These are phyloP conservation scores for Anomalospiza imberbis DNA, from an alignment of 2,797 vertebrate genomes.

Conservation along the genomic window DNA sequence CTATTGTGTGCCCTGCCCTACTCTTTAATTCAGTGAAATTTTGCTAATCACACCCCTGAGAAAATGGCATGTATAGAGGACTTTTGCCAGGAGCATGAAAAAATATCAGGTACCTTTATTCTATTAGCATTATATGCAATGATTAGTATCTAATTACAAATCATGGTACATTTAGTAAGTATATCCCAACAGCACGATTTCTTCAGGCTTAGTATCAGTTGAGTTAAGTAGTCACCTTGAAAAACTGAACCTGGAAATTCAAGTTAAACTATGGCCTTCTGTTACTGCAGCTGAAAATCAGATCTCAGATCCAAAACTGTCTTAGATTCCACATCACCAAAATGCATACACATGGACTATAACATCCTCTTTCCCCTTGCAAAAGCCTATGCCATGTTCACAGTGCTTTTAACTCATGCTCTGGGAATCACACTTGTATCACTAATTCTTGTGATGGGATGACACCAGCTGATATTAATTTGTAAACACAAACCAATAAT, in stretches of 20 bases:
- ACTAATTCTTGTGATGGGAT: not conserved
- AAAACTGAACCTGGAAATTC: not conserved
- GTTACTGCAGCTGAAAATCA: not conserved
- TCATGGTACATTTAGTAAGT: not conserved
- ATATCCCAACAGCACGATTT: not conserved
- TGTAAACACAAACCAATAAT: not conserved
- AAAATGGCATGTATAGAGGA: not conserved
- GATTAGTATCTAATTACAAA: constrained; percentile 23
- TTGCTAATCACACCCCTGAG: not conserved
- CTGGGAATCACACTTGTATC: not conserved
- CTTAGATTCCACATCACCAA: not conserved
- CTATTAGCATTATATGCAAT: constrained; percentile 18
- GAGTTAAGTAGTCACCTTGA: not conserved
- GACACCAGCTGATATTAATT: not conserved
- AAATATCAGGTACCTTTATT: constrained; percentile 5
- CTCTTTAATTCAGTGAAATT: not conserved
- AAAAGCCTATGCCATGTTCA: not conserved
- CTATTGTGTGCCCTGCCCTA: not conserved
- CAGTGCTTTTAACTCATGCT: not conserved
- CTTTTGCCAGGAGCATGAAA: not conserved
- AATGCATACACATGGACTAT: not conserved
- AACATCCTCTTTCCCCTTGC: not conserved
- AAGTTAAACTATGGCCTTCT: not conserved
- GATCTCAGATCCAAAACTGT: not conserved
- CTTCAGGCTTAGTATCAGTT: not conserved